Evolutionary conservation across 2,113 vertebrate species (phyloP).

Genomic region (Agapornis roseicollis): DNA sequence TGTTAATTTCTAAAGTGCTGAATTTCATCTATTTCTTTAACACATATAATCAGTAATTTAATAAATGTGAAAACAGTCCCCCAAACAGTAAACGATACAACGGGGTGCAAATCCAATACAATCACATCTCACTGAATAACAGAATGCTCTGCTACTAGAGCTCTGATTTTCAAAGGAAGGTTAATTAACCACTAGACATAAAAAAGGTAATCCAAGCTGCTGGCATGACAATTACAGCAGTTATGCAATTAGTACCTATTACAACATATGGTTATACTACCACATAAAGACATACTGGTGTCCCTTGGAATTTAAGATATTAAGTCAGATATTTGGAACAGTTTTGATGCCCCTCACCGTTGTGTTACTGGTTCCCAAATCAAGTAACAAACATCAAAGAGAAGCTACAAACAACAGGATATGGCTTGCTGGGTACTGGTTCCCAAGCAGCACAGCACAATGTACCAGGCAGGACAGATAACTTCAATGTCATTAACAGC

Average conservation of each 20-base stretch:
- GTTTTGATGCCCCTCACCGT: background rate
- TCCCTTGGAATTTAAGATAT: background rate
- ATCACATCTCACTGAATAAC: background rate
- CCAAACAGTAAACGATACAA: background rate
- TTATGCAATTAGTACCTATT: background rate
- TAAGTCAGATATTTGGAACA: background rate
- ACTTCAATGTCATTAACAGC: background rate
- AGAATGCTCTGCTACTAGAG: background rate
- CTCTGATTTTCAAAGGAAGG: background rate
- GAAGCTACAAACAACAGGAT: conserved; percentile 52
- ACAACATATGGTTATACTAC: background rate
- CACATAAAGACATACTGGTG: background rate
- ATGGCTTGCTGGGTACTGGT: background rate
- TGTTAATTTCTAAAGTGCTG: background rate
- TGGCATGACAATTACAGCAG: background rate
- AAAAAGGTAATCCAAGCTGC: background rate
- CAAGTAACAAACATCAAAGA: conserved; percentile 32
- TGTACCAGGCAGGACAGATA: conserved; percentile 24
- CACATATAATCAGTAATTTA: background rate
- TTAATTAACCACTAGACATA: background rate
- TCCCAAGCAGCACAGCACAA: conserved; percentile 9
- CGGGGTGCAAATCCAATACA: background rate
- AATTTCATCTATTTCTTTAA: background rate
- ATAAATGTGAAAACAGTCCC: background rate
- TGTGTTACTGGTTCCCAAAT: background rate